These are phyloP conservation scores for Galleria mellonella DNA, from an alignment of 1,140 invertebrate genomes.

Conservation along the genomic window DNA sequence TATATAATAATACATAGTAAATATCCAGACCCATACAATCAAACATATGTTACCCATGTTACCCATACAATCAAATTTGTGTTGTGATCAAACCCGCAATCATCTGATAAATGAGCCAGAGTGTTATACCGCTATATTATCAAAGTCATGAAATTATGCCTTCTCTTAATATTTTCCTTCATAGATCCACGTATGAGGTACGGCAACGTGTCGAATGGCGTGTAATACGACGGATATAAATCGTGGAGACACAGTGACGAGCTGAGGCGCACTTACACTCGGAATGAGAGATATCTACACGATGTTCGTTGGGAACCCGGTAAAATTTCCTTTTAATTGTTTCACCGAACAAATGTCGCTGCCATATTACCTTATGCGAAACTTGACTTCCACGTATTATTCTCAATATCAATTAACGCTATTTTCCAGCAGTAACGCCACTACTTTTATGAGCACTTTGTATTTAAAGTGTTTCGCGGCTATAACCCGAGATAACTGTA, in stretches of 20 bases:
- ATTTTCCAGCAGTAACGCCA: conserved; percentile 23
- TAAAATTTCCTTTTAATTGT: conserved; percentile 63
- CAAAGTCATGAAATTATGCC: no score
- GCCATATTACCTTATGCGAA: conserved; percentile 4
- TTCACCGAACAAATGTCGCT: conserved; percentile 35
- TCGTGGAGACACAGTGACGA: conserved; percentile 55
- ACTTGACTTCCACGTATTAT: neutral
- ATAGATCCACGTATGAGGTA: conserved; percentile 26
- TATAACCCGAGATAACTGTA: conserved; percentile 60
- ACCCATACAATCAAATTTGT: no score
- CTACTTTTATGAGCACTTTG: conserved; percentile 64
- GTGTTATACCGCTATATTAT: no score
- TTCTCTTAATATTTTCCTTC: conserved; percentile 16
- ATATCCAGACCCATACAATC: no score
- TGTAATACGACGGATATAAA: conserved; percentile 66
- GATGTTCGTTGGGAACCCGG: conserved; percentile 18
- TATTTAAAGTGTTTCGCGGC: conserved; percentile 64
- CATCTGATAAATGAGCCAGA: neutral
- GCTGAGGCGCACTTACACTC: conserved; percentile 42
- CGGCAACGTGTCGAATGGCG: conserved; percentile 65
- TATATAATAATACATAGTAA: no score
- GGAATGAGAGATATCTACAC: conserved; percentile 52
- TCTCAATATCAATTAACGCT: conserved; percentile 21
- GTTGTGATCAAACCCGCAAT: no score
- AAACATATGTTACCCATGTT: no score